A percentile compares a stretch with the other conserved stretches of the same genome.
These are phyloP conservation scores for Teinopalpus imperialis DNA, from an alignment of 2,888 invertebrate genomes.

Conservation along the genomic window DNA sequence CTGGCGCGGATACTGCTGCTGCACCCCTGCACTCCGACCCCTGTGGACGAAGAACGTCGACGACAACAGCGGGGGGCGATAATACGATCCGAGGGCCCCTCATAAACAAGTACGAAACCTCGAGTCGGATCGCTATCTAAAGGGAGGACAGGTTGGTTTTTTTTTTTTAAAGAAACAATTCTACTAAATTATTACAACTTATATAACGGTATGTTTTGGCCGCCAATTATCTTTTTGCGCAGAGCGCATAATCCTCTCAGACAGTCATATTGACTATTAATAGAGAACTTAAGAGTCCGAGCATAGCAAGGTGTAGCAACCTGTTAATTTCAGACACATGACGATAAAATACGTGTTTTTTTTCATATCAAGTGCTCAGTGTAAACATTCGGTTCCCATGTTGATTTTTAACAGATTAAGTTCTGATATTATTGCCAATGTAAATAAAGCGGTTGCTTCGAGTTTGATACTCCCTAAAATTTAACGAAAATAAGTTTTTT, in stretches of 20 bases:
- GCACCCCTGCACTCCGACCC: no score
- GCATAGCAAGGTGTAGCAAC: conserved; percentile 37
- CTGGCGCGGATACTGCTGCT: no score
- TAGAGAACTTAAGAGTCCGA: conserved; percentile 6
- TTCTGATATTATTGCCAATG: conserved; percentile 45
- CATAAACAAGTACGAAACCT: no score
- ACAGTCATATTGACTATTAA: conserved; percentile 7
- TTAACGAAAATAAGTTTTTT: conserved; percentile 28
- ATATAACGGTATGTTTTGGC: no score
- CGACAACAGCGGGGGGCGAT: no score
- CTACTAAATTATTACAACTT: no score
- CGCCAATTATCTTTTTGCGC: conserved; percentile 21
- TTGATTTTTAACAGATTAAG: conserved; percentile 74
- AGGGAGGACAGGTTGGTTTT: no score
- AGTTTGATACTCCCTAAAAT: conserved; percentile 63
- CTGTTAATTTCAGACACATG: conserved; percentile 58
- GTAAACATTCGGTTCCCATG: conserved; percentile 60
- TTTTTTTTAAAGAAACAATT: no score
- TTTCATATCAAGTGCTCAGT: conserved; percentile 71
- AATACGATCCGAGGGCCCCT: no score
- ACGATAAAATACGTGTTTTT: conserved; percentile 52
- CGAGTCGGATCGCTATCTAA: no score
- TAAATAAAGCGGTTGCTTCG: conserved; percentile 44
- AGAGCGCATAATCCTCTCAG: conserved; percentile 10
- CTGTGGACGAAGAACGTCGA: no score